Evolutionary conservation across 2,888 invertebrate species (phyloP).

Genomic region (Cynaeus angustus): DNA sequence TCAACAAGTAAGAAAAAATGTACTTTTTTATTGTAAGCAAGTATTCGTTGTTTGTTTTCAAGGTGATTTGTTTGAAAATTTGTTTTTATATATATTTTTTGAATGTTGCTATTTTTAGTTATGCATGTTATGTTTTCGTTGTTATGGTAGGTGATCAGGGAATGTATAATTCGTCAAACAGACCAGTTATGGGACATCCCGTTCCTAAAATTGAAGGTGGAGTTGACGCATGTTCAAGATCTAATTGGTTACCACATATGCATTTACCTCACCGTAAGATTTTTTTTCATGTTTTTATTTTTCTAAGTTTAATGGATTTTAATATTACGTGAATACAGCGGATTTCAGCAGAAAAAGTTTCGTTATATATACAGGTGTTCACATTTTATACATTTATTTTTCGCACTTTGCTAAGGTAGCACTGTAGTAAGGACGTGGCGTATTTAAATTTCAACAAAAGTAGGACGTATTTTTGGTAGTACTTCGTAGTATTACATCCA

Average conservation of each 20-base stretch:
- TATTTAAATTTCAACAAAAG: neutral
- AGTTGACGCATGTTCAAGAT: constrained; percentile 76
- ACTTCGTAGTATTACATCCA: too few relatives aligned
- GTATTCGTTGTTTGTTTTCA: constrained; percentile 29
- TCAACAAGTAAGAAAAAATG: constrained; percentile 66
- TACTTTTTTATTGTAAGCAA: constrained; percentile 8
- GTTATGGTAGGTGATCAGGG: constrained; percentile 68
- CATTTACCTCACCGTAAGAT: constrained; percentile 80
- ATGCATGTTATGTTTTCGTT: constrained; percentile 65
- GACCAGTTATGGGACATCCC: constrained; percentile 70
- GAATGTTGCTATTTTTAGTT: constrained; percentile 58
- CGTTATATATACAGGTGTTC: too few relatives aligned
- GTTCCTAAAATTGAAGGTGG: constrained; percentile 76
- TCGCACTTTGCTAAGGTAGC: neutral
- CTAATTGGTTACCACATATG: constrained; percentile 80
- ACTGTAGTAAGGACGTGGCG: neutral
- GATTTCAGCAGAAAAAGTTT: too few relatives aligned
- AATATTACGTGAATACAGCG: too few relatives aligned
- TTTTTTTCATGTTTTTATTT: constrained; percentile 63
- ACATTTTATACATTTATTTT: too few relatives aligned
- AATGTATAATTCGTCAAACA: constrained; percentile 68
- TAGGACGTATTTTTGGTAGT: too few relatives aligned
- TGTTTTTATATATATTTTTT: constrained; percentile 50
- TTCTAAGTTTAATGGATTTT: constrained; percentile 16
- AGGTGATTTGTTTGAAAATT: constrained; percentile 33